These are phyloP conservation scores for Drosophila nigromelanica DNA, from an alignment of 1,140 invertebrate genomes.

Conservation along the genomic window DNA sequence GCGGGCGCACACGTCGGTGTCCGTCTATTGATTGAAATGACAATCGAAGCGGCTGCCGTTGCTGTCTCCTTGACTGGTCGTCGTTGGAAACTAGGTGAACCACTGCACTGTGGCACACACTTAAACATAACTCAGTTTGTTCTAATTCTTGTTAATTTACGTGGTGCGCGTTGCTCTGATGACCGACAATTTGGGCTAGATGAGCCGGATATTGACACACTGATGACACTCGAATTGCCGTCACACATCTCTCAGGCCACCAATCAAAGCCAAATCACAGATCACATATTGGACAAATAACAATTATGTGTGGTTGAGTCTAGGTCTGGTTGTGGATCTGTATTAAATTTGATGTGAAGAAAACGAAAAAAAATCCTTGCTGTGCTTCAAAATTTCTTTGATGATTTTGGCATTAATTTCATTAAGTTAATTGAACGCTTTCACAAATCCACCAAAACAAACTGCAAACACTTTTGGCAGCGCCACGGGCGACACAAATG, in stretches of 20 bases:
- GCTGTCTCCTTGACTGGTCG: slow-evolving; percentile 46
- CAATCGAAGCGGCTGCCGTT: slow-evolving; percentile 52
- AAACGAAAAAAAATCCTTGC: neutral
- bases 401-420: slow-evolving; percentile 58
- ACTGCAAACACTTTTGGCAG: slow-evolving; percentile 23
- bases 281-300: neutral
- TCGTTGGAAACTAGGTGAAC: slow-evolving; percentile 75
- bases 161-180: slow-evolving; percentile 29
- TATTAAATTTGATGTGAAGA: neutral
- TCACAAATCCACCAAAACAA: slow-evolving; percentile 68
- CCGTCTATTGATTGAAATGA: slow-evolving; percentile 75
- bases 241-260: too few relatives aligned
- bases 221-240: slow-evolving; percentile 17
- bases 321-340: neutral
- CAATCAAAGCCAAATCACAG: slow-evolving; percentile 28
- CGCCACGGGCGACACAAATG: slow-evolving; percentile 31
- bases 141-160: slow-evolving; percentile 80
- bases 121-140: slow-evolving; percentile 47
- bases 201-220: slow-evolving; percentile 62
- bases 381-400: slow-evolving; percentile 63
- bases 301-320: neutral
- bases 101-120: slow-evolving; percentile 49
- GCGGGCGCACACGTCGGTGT: slow-evolving; percentile 17
- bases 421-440: slow-evolving; percentile 83
- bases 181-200: slow-evolving; percentile 55